These are phyloP conservation scores for Xenentodon cancila DNA, from an alignment of 2,797 vertebrate genomes.

Conservation along the genomic window DNA sequence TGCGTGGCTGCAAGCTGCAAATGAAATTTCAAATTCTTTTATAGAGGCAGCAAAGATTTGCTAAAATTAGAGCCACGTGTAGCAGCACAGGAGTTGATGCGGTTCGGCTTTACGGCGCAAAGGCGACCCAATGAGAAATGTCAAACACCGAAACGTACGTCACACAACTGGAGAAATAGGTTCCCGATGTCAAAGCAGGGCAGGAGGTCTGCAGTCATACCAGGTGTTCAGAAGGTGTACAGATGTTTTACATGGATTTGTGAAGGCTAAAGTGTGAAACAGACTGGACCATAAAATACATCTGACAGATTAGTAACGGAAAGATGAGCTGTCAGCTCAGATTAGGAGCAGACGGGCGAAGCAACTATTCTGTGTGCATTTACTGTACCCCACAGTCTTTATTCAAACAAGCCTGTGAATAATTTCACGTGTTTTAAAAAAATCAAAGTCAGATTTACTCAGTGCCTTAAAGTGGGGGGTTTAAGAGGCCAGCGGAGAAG, in stretches of 20 bases:
- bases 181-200: background rate
- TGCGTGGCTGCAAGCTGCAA: slow-evolving; percentile 2
- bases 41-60: slow-evolving; percentile 2
- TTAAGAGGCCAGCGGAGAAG: slow-evolving; percentile 32
- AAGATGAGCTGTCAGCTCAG: background rate
- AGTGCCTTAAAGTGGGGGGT: slow-evolving; percentile 1
- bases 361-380: background rate
- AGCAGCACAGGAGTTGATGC: background rate
- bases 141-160: background rate
- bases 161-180: background rate
- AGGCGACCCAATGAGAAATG: background rate
- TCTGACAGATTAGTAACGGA: background rate
- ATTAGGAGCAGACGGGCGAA: background rate
- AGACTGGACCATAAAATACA: background rate
- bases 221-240: too few relatives aligned
- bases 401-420: background rate
- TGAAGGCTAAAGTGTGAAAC: too few relatives aligned
- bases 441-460: slow-evolving; percentile 7
- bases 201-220: background rate
- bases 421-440: background rate
- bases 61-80: slow-evolving; percentile 1
- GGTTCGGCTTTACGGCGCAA: background rate
- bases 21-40: background rate
- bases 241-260: too few relatives aligned
- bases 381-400: background rate